Evolutionary conservation across 2,113 vertebrate genomes (phyloP), one percentile per base, ranked within the genome.

Genomic region (Corythornis cristatus): DNA sequence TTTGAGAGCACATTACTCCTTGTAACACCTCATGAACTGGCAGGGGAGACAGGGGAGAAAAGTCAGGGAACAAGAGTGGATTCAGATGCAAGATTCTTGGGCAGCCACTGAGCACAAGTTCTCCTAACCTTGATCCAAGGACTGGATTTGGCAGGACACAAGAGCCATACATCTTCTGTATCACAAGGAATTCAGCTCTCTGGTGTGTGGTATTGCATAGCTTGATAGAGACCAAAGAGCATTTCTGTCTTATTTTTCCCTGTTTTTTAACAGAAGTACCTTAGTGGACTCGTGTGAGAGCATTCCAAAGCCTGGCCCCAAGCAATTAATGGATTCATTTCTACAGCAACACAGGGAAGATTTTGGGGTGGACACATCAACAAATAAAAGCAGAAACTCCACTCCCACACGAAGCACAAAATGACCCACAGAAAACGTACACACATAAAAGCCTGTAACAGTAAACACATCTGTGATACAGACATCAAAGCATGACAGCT

Each of bases 101-200:
- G 94, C 75, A 74, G 70, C 84, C 79, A 77, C 13, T 40, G 76
- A 67, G 89, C 76, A 91, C 89, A 83, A 85, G 65, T 43, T 94
- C 89, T 93, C 89, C 91, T 88, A 81, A 83, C 87, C 94, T 94
- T 88, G 95, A 75, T 31, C 64, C 91, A 93, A 96, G 95, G 94
- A 89, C 89, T 91, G 84, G 75, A 40, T 85, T 60, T 86, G 79
- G 87, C 95, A 96, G 89, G 93, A 90, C 94, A 80, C 64, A 29
- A 82, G 88, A 96, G 92, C 40, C 1, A 4, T 15, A 20, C 0
- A 1, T 48, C 76, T 90, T 88, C 83, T 67, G 65, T 75, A 64
- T 33, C 71, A 61, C 67, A 54, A 82, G 86, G 87, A 93, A 85
- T 70, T 75, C 81, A 65, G 83, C 90, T 62, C 95, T 90, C 82